Conservation (phyloP, 2,888 invertebrate species). For the Philhelius pedissequus region DNA sequence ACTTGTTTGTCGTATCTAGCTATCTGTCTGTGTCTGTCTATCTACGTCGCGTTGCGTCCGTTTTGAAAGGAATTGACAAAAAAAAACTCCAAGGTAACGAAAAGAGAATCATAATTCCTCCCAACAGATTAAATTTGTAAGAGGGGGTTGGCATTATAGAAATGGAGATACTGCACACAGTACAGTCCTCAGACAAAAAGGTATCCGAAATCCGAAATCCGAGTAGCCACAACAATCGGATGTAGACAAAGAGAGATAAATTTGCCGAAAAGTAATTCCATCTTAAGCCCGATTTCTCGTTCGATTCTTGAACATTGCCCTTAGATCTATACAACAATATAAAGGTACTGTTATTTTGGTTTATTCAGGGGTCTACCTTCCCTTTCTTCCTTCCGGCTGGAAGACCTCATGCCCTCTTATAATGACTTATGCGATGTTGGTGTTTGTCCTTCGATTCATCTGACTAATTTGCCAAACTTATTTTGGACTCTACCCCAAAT, state of each 20-base stretch:
- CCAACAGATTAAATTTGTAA: conserved; percentile 2
- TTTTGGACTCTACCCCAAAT: conserved; percentile 59
- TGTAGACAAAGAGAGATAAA: conserved; percentile 41
- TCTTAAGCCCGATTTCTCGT: conserved; percentile 29
- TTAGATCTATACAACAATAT: not conserved
- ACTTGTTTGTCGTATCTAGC: conserved; percentile 71
- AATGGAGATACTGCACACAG: conserved; percentile 36
- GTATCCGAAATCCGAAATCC: conserved; percentile 9
- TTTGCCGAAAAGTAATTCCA: conserved; percentile 39
- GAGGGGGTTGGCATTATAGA: conserved; percentile 37
- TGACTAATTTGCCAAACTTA: conserved; percentile 77
- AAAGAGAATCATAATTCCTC: conserved; percentile 50
- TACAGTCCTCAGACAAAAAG: conserved; percentile 21
- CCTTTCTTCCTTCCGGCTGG: not conserved
- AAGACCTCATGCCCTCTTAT: not conserved
- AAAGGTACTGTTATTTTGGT: not conserved
- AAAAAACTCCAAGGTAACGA: conserved; percentile 53
- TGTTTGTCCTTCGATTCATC: conserved; percentile 54
- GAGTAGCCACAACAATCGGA: conserved; percentile 20
- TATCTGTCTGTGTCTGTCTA: conserved; percentile 20
- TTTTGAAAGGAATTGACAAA: conserved; percentile 29
- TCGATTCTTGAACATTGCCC: conserved; percentile 27
- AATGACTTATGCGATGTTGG: conserved; percentile 30
- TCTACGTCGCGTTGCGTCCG: not conserved
- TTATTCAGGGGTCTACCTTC: too few relatives aligned